Evolutionary conservation across 2,888 invertebrate species (phyloP), one percentile per base, ranked within the genome.

Genomic region (Loripinus fragilis): DNA sequence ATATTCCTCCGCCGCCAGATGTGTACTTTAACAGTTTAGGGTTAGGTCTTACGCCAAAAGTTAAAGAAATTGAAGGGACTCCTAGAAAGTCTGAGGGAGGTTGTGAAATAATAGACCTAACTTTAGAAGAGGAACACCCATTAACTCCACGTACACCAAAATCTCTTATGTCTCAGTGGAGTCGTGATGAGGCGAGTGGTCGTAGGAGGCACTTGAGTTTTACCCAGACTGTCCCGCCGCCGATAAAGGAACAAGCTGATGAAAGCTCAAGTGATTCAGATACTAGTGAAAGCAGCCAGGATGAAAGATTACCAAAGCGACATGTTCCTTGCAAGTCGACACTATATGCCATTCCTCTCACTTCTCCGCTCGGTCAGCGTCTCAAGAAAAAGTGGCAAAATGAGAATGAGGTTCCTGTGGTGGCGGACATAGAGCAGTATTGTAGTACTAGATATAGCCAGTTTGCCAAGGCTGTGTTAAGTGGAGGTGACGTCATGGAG

Each of bases 61-160:
- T 81, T 10, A 76, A 78, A n/a, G 76, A 72, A 28, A 83, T 85
- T 60, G 64, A 71, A 17, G 83, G 80, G 45, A 74, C 78, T n/a
- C 83, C 81, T 15, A 55, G 71, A 15, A 81, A 81, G 48, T 76
- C 76, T 65, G 78, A 72, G 17, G 78, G 85, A 8, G 85, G 86
- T 30, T 87, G 86, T 80, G 85, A 86, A 67, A 86, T 88, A 55
- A 78, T 88, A 23, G 85, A 80, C 30, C 72, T 83, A 3, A 81
- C 85, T n/a, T 82, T 87, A 38, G 87, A 85, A 2, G 71, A 69
- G 15, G 73, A 74, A 95, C 74, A 80, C 3, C 82, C 81, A 35
- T 42, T 76, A 60, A 80, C 81, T 41, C 89, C 88, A 23, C 81
- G 87, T 23, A 81, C 87, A 2, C 72, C 86, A 8, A 79, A 80